These are phyloP conservation scores for Synergus laeviventris DNA, from an alignment of 2,888 invertebrate genomes.

Conservation along the genomic window DNA sequence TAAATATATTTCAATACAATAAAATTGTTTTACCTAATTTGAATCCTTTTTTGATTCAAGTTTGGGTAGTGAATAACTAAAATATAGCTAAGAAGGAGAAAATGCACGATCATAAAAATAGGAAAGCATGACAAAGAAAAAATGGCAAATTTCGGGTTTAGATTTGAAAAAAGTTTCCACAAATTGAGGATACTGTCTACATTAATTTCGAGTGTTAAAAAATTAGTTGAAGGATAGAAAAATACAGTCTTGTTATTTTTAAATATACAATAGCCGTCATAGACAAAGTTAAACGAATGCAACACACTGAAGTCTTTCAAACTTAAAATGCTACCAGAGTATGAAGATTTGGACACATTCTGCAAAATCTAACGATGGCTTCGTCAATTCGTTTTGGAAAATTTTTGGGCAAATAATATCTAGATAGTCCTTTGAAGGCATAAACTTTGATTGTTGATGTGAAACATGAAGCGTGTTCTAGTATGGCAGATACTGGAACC, in stretches of 20 bases:
- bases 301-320: slow-evolving; percentile 35
- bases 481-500: slow-evolving; percentile 62
- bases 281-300: slow-evolving; percentile 43
- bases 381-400: slow-evolving; percentile 86
- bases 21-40: neutral
- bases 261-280: slow-evolving; percentile 8
- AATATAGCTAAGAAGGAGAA: neutral
- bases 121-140: neutral
- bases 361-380: slow-evolving; percentile 81
- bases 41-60: neutral
- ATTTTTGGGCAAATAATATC: slow-evolving; percentile 81
- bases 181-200: neutral
- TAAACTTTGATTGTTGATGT: slow-evolving; percentile 80
- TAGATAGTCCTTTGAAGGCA: slow-evolving; percentile 83
- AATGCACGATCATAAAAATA: neutral
- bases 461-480: slow-evolving; percentile 68
- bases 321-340: slow-evolving; percentile 79
- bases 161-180: neutral
- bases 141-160: neutral
- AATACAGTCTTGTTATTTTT: slow-evolving; percentile 16
- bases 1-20: neutral
- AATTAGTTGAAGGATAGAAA: slow-evolving; percentile 8
- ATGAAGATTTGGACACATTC: slow-evolving; percentile 82
- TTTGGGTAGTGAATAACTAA: neutral
- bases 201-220: slow-evolving; percentile 16